Evolutionary conservation across 2,113 vertebrate genomes (phyloP).

Genomic region (Bolborhynchus lineola): DNA sequence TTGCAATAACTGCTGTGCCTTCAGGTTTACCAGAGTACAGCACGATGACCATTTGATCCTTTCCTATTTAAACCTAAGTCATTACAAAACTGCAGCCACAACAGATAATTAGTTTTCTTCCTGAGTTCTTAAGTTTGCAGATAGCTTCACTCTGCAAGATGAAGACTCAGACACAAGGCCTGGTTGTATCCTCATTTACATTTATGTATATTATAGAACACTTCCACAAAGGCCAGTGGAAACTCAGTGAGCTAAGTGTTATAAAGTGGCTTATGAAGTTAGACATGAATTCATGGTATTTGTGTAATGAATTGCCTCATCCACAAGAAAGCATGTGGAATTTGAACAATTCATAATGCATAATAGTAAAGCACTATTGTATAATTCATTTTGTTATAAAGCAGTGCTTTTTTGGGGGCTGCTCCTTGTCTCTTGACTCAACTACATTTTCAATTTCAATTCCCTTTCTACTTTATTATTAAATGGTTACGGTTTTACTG

Average conservation of each 20-base stretch:
- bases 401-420: not conserved
- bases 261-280: not conserved
- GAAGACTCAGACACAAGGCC: not conserved
- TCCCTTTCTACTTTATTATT: conserved; percentile 31
- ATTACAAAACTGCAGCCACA: not conserved
- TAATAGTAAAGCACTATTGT: not conserved
- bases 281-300: not conserved
- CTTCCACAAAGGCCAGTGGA: not conserved
- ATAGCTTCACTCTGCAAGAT: conserved; percentile 17
- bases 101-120: conserved; percentile 20
- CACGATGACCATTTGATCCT: not conserved
- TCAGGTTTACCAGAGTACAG: conserved; percentile 11
- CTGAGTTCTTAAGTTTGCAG: conserved; percentile 3
- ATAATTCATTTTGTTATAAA: conserved; percentile 27
- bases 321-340: not conserved
- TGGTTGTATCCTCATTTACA: not conserved
- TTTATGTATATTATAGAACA: not conserved
- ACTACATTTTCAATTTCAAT: not conserved
- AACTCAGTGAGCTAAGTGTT: not conserved
- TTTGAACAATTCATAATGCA: conserved; percentile 16
- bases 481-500: conserved; percentile 22
- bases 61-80: conserved; percentile 1
- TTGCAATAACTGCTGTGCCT: conserved; percentile 1
- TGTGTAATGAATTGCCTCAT: conserved; percentile 15
- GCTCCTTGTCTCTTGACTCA: not conserved